Percentiles rank a stretch among this genome's conserved stretches.
These are phyloP conservation scores for Galaxias olidus DNA, from an alignment of 2,797 vertebrate species.

Conservation along the genomic window DNA sequence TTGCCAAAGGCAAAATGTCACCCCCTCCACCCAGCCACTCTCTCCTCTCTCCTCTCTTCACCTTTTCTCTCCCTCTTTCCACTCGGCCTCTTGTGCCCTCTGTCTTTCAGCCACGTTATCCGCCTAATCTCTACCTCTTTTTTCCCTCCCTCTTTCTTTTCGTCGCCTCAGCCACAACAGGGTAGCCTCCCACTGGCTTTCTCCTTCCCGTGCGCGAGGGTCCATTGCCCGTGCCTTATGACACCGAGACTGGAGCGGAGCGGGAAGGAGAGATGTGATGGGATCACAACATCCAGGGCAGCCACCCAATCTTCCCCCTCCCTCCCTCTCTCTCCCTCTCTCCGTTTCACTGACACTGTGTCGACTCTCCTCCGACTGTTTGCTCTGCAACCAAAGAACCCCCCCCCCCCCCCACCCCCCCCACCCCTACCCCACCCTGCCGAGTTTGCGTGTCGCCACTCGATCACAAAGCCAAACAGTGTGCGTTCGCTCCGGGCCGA, in stretches of 20 bases:
- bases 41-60: constrained; percentile 84
- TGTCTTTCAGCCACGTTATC: constrained; percentile 16
- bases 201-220: no score
- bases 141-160: constrained; percentile 29
- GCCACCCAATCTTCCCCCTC: constrained; percentile 32
- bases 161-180: constrained; percentile 4
- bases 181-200: no score
- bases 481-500: constrained; percentile 84
- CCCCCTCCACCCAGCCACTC: constrained; percentile 81
- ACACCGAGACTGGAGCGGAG: constrained; percentile 84
- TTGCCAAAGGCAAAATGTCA: constrained; percentile 91
- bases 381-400: constrained; percentile 81
- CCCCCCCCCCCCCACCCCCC: constrained; percentile 36
- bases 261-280: constrained; percentile 89
- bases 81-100: constrained; percentile 33
- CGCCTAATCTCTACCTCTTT: constrained; percentile 73
- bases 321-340: constrained; percentile 70
- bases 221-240: constrained; percentile 62
- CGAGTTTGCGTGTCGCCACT: constrained; percentile 79
- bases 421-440: constrained; percentile 29
- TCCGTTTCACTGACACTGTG: constrained; percentile 72
- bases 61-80: constrained; percentile 28
- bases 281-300: constrained; percentile 83
- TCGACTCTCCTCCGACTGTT: constrained; percentile 86
- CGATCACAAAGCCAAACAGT: constrained; percentile 97